phyloP scores from a whole-genome alignment of 1,140 invertebrate species.

The Drosophila littoralis region DNA sequence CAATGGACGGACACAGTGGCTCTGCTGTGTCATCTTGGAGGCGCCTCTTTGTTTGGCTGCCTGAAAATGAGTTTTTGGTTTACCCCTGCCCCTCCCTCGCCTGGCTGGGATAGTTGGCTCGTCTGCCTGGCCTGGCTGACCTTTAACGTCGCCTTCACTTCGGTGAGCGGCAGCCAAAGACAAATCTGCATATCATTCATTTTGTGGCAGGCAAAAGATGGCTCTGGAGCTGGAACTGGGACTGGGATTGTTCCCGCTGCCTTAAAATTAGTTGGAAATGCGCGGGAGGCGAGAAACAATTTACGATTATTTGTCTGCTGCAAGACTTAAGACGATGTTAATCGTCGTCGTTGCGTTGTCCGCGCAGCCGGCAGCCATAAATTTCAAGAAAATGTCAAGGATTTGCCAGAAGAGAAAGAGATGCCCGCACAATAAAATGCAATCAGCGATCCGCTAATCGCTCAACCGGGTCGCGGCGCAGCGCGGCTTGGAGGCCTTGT shows the following conservation, averaged over 20 bases:
- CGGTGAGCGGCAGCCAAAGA: conserved; percentile 37
- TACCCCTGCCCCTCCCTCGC: neutral
- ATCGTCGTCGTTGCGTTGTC: conserved; percentile 47
- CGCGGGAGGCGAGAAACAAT: conserved; percentile 59
- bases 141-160: conserved; percentile 77
- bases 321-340: conserved; percentile 28
- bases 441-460: conserved; percentile 61
- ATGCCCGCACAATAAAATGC: conserved; percentile 45
- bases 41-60: conserved; percentile 71
- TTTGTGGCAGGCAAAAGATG: conserved; percentile 25
- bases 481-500: conserved; percentile 3
- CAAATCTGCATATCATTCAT: conserved; percentile 77
- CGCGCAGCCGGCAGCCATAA: conserved; percentile 60
- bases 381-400: conserved; percentile 73
- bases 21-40: conserved; percentile 74
- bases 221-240: neutral
- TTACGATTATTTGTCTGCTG: conserved; percentile 73
- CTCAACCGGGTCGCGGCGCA: conserved; percentile 35
- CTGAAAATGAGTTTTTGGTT: conserved; percentile 62
- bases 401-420: conserved; percentile 55
- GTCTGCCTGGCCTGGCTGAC: conserved; percentile 64
- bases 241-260: conserved; percentile 16
- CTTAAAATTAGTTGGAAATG: conserved; percentile 49
- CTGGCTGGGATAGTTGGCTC: conserved; percentile 29
- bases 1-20: conserved; percentile 27